Evolutionary conservation across 1,140 invertebrate genomes (phyloP), one percentile per base, ranked within the genome.

Genomic region (Hylaeus anthracinus): DNA sequence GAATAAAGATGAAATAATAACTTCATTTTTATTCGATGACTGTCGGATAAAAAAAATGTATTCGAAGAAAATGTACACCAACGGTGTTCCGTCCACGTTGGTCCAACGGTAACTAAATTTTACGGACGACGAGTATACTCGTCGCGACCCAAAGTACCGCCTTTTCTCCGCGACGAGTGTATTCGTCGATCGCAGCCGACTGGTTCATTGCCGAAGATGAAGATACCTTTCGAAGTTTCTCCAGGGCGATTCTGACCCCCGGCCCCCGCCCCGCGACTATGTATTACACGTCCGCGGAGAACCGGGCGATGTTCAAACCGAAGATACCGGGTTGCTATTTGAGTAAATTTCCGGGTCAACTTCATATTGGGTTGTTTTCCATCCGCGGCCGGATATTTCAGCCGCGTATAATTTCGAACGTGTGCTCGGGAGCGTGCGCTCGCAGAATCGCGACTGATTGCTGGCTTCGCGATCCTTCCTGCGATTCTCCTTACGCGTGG

Each of bases 261-360:
- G 3, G n/a, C 26, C 26, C 26, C 26, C 26, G 26, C 26, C 26
- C 26, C 26, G 26, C 14, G 14, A 15, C 41, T 43, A 26, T 10
- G n/a, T 14, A 37, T 76, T 48, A 43, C 26, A 48, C 1, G 1
- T 6, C 37, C 39, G 8, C 58, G 15, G 55, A 39, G 37, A 63
- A 37, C 12, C 9, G 77, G 2, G 61, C 63, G 45, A 55, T 67
- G 72, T 81, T 74, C 72, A 81, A 81, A 75, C 79, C 53, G 37
- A 81, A 75, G 79, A 75, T 81, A 74, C 72, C 79, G 73, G 55
- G 72, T 80, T 80, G 79, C 72, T 75, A 53, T 80, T 80, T 69
- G 79, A 80, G 79, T 75, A 67, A 75, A 80, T 80, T 80, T 80
- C 63, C 72, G 64, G 72, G 78, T 75, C 72, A 80, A 75, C 78